These are phyloP conservation scores for Lasioglossum calceatum DNA, from an alignment of 2,888 invertebrate species.

Conservation along the genomic window DNA sequence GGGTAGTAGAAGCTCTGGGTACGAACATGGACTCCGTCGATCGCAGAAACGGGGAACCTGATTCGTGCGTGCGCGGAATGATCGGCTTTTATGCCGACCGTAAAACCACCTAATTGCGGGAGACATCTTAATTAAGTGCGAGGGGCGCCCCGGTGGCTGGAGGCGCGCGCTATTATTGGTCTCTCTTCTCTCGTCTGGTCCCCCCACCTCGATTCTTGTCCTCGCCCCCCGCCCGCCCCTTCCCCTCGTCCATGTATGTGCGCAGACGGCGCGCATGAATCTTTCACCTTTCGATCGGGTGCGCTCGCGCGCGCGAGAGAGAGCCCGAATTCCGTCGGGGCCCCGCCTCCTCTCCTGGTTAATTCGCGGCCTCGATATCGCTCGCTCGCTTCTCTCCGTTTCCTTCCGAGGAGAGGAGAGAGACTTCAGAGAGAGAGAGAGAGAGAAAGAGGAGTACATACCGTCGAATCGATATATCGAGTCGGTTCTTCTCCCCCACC, in stretches of 20 bases:
- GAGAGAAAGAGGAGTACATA: conserved; percentile 9
- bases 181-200: conserved; percentile 1
- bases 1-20: background rate
- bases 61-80: conserved; percentile 72
- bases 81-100: conserved; percentile 70
- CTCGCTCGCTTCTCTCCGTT: conserved; percentile 5
- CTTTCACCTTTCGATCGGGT: background rate
- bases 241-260: background rate
- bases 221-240: background rate
- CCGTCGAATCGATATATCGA: conserved; percentile 80
- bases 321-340: conserved; percentile 8
- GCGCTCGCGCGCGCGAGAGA: background rate
- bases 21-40: conserved; percentile 15
- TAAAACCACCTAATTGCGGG: conserved; percentile 71
- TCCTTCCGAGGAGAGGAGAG: conserved; percentile 27
- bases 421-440: no score
- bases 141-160: conserved; percentile 31
- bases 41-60: conserved; percentile 59
- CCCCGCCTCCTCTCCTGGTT: conserved; percentile 12
- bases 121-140: conserved; percentile 75
- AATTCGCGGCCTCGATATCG: background rate
- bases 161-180: conserved; percentile 35
- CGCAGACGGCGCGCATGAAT: conserved; percentile 5
- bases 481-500: conserved; percentile 71
- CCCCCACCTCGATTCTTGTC: background rate